Base-by-base conservation (phyloP, 30 jellyfish, hydroid and myxozoan genomes). In the Pelagia noctiluca region DNA sequence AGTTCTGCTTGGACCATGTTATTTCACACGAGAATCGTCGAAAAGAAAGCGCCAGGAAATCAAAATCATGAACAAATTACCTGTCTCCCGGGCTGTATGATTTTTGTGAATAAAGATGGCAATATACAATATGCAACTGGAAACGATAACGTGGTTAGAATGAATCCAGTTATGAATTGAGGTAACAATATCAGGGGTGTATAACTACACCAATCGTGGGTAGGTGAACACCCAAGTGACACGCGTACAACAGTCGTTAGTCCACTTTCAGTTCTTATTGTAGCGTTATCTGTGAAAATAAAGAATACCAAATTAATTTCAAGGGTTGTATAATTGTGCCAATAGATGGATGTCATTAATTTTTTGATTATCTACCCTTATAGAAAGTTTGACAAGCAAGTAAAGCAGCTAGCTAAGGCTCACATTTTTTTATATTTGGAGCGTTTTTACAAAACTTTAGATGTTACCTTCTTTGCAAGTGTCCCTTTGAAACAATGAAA, bases 41-140 rank as follows among this genome's bases (percentile, higher is more conserved):
- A n/a, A n/a, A n/a, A n/a, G n/a, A n/a, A n/a, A n/a, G n/a, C n/a
- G n/a, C n/a, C n/a, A n/a, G n/a, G n/a, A n/a, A n/a, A n/a, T n/a
- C n/a, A n/a, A n/a, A n/a, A n/a, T n/a, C n/a, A n/a, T n/a, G n/a
- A 36, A 25, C 24, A 1, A 47, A n/a, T 38, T 36, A 80, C 90
- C 75, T 80, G 90, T 33, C 76, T 72, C 50, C 90, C 90, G 13
- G 90, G 82, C 74, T 57, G 79, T 18, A 80, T 80, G 69, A 80
- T 36, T 66, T 80, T 80, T 0, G 90, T 38, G 29, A 64, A 80
- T 25, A 80, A 16, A 2, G 90, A 66, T 0, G 90, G 90, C 76
- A 80, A 30, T 0, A 80, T 50, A 12, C 80, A 34, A 24, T 80
- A 80, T 31, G 90, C 23, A 4, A 80, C 60, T 23, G 90, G 90